Percentiles rank a stretch among this genome's conserved stretches.
Conservation (phyloP, 2,797 vertebrate genomes). For the Australoheros facetus region DNA sequence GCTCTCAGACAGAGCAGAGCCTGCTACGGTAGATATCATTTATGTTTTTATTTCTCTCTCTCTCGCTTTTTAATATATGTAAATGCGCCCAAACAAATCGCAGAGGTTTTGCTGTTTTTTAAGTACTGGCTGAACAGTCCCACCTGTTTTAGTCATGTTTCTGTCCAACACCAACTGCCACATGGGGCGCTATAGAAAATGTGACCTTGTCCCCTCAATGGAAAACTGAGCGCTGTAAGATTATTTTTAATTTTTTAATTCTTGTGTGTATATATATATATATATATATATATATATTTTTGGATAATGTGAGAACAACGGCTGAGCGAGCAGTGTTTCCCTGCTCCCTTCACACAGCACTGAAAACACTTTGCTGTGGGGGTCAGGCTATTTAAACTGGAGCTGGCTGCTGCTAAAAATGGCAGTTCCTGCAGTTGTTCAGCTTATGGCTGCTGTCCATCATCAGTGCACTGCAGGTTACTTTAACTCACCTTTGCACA, state of each 20-base stretch:
- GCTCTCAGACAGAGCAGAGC: slow-evolving; percentile 62
- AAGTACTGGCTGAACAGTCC: background rate
- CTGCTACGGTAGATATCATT: slow-evolving; percentile 74
- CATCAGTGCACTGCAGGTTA: slow-evolving; percentile 23
- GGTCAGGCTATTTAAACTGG: slow-evolving; percentile 36
- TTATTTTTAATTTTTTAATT: too few species aligned
- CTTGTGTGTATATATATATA: too few species aligned
- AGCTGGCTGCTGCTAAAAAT: slow-evolving; percentile 64
- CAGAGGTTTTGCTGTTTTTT: background rate
- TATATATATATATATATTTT: too few species aligned
- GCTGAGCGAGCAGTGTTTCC: background rate
- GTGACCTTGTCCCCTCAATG: background rate
- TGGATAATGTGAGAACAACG: background rate
- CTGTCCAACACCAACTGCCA: background rate
- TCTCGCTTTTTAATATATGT: background rate
- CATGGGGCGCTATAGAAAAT: background rate
- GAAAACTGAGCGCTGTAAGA: background rate
- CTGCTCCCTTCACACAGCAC: slow-evolving; percentile 6
- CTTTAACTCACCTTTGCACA: background rate
- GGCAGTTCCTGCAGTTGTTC: slow-evolving; percentile 66
- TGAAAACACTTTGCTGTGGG: background rate
- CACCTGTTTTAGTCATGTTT: background rate
- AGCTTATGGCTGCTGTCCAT: slow-evolving; percentile 66
- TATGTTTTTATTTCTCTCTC: too few species aligned
- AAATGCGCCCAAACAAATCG: background rate